Evolutionary conservation across 2,797 vertebrate genomes (phyloP), one percentile per base, ranked within the genome.

Genomic region (Manis crassicaudata): DNA sequence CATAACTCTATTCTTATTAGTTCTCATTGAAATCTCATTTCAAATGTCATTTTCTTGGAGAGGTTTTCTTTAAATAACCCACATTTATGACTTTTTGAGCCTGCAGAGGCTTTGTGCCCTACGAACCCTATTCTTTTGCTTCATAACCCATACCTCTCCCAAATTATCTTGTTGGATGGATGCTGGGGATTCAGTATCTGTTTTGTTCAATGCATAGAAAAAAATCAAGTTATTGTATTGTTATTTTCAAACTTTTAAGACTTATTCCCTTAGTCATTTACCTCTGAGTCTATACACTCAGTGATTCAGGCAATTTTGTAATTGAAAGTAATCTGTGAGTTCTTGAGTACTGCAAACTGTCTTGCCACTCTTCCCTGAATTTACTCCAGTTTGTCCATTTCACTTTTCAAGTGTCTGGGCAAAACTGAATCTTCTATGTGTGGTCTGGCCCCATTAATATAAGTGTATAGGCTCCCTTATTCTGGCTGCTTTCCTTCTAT

Each of bases 61-160:
- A 83, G 17, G 1, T 21, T 88, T 88, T 37, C 85, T 85, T 46
- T 79, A 73, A 92, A 92, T 90, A 86, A 91, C 16, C 7, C 77
- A 72, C 43, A 17, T 5, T 46, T 68, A 67, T 70, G 29, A 40
- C 3, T 29, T 63, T 32, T 40, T 21, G 32, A 37, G 72, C 3
- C 29, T 58, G 46, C 7, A 35, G 52, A 94, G 25, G 5, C 21
- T 27, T 43, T 60, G 20, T 12, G 4, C n/a, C 16, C 60, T 40
- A 12, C 52, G 9, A 27, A 35, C 14, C 60, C n/a, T 37, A 40
- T 89, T 43, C 63, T 29, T 56, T 94, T 82, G 58, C 20, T 93
- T 91, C 27, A 11, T 7, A 37, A 12, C 46, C 56, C 4, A 21
- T 75, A 4, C 14, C 20, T 73, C 2, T 80, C 62, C 82, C 27